A percentile compares a stretch with the other conserved stretches of the same genome.
phyloP scores from a whole-genome alignment of 2,113 vertebrate species.

The Cryptotis parvus region DNA sequence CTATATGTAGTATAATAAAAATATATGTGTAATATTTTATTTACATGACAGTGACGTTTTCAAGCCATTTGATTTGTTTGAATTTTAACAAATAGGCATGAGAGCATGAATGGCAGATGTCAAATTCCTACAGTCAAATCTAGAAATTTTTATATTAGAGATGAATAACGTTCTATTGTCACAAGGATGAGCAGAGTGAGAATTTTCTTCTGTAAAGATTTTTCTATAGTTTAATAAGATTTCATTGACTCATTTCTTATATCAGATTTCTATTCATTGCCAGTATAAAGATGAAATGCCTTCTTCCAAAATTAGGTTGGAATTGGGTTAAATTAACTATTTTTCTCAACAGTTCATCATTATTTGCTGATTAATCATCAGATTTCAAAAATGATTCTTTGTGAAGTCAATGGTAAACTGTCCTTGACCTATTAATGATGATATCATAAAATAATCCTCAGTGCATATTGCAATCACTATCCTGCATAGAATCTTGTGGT shows the following conservation, averaged over 20 bases:
- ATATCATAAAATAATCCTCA: neutral
- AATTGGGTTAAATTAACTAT: slow-evolving; percentile 62
- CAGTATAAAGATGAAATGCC: slow-evolving; percentile 48
- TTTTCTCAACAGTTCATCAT: slow-evolving; percentile 10
- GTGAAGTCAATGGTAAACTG: slow-evolving; percentile 38
- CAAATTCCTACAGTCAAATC: slow-evolving; percentile 4
- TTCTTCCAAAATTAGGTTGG: slow-evolving; percentile 37
- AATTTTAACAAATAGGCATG: slow-evolving; percentile 21
- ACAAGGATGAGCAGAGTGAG: neutral
- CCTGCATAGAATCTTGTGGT: neutral
- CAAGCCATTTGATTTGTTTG: neutral
- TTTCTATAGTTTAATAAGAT: slow-evolving; percentile 19
- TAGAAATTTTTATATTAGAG: slow-evolving; percentile 25
- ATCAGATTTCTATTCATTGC: slow-evolving; percentile 10
- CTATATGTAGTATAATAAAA: no score
- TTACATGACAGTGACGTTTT: slow-evolving; percentile 1
- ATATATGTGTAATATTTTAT: no score
- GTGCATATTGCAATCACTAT: neutral
- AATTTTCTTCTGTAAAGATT: slow-evolving; percentile 46
- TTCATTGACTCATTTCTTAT: slow-evolving; percentile 8
- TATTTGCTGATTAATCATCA: slow-evolving; percentile 65
- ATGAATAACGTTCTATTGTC: slow-evolving; percentile 12
- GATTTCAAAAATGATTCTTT: slow-evolving; percentile 44
- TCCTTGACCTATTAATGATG: neutral
- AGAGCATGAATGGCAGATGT: slow-evolving; percentile 35